Percentiles rank a stretch among this genome's conserved stretches.
These are phyloP conservation scores for Campoplex capitator DNA, from an alignment of 2,888 invertebrate species.

Conservation along the genomic window DNA sequence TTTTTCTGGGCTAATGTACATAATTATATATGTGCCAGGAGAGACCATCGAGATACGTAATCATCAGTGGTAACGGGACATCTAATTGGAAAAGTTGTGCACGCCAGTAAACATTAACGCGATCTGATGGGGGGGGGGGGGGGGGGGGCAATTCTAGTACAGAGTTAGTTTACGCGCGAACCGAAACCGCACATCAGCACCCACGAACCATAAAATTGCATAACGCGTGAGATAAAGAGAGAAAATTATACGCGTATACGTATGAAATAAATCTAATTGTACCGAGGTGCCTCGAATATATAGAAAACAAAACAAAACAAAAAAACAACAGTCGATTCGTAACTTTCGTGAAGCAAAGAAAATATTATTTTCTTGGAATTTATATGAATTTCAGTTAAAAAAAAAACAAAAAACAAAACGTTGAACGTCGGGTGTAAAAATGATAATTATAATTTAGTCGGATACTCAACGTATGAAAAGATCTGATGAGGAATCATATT, in stretches of 20 bases:
- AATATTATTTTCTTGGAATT: background rate
- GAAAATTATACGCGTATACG: slow-evolving; percentile 11
- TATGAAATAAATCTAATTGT: slow-evolving; percentile 1
- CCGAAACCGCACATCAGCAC: slow-evolving; percentile 14
- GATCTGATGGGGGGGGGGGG: background rate
- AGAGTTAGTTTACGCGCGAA: slow-evolving; percentile 42
- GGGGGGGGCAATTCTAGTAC: background rate
- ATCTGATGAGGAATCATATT: background rate
- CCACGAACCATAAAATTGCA: slow-evolving; percentile 39
- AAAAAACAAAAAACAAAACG: no score
- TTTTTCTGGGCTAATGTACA: slow-evolving; percentile 1
- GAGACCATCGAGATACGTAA: slow-evolving; percentile 42
- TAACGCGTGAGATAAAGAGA: slow-evolving; percentile 37
- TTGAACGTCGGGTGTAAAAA: no score
- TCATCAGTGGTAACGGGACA: slow-evolving; percentile 35
- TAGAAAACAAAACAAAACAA: background rate
- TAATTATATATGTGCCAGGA: slow-evolving; percentile 13
- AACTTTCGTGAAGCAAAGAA: background rate
- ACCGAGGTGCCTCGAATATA: background rate
- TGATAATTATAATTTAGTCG: background rate
- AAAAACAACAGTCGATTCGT: background rate
- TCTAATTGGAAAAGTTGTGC: slow-evolving; percentile 51
- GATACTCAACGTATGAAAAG: no score
- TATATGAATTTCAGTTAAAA: background rate
- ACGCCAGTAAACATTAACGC: slow-evolving; percentile 33